Evolutionary conservation across 2,113 vertebrate genomes (phyloP).

Genomic region (Bucco capensis): DNA sequence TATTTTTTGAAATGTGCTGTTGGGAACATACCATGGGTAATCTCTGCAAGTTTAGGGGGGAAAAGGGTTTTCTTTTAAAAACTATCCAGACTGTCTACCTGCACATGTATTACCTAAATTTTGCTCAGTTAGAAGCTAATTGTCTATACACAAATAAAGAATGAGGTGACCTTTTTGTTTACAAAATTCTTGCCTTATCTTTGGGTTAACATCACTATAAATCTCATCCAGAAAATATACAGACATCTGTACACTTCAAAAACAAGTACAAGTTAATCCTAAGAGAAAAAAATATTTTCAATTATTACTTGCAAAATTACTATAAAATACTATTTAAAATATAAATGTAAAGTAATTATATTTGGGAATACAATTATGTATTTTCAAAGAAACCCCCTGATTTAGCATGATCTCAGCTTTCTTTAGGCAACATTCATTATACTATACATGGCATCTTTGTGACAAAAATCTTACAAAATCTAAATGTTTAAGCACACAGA

Average conservation of each 20-base stretch:
- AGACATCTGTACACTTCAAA: background rate
- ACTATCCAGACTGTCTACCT: background rate
- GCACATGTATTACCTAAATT: background rate
- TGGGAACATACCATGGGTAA: background rate
- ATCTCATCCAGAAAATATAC: background rate
- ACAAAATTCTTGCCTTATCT: background rate
- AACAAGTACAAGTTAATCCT: background rate
- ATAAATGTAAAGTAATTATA: background rate
- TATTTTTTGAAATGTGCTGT: background rate
- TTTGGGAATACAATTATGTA: background rate
- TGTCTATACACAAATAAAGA: background rate
- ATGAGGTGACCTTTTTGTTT: background rate
- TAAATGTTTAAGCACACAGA: too few relatives aligned
- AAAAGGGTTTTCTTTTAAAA: background rate
- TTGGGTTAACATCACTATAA: background rate
- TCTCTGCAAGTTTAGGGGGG: background rate
- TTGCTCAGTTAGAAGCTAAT: background rate
- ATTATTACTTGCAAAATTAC: background rate
- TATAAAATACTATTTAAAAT: background rate
- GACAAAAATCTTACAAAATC: conserved; percentile 1
- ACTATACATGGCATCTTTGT: background rate
- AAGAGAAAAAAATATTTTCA: background rate
- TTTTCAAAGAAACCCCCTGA: background rate
- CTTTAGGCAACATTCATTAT: background rate
- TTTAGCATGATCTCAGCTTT: background rate